Base-by-base conservation (phyloP, 1,140 invertebrate species). In the Leucophenga varia region DNA sequence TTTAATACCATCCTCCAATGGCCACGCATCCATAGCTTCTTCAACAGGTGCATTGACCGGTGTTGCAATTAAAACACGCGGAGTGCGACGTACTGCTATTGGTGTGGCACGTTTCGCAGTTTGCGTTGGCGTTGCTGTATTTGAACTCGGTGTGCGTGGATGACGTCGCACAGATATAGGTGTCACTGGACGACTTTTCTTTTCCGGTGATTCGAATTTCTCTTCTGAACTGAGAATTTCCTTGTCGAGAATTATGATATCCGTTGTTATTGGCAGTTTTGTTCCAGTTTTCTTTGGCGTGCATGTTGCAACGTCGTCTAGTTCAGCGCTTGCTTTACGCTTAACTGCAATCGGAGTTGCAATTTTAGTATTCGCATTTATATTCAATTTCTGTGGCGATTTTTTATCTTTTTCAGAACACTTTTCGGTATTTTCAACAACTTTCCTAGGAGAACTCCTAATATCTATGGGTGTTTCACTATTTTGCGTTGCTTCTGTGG, bases 1-100 rank as follows among this genome's bases (percentile, higher is more conserved):
- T 31, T 30, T 47, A 16, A 53, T 38, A n/a, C 50, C 50, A 10
- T 55, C 52, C 2, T 35, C 52, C 1, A 81, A 71, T 3, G 80
- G 81, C 81, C 80, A 81, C 0, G 79, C 77, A 3, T 77, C 77
- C 77, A 79, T 79, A 0, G 79, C 79, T 1, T 78, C 77, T 54
- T 81, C 80, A n/a, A 79, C 75, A 1, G 63, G 55, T 3, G 54
- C 48, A 49, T 55, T 61, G 1, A 67, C 45, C 2, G 54, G 47
- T 38, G 40, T 48, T 17, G 56, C 49, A 16, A 57, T 47, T 1
- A 65, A 38, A 6, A 59, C 57, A n/a, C 69, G 51, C 5, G 72
- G 72, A 21, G 61, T 57, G 6, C 68, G 58, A 30, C 72, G 50
- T 9, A 74, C 53, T 1, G 69, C 64, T 47, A 72, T 74, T 1